Percentiles rank a stretch among this genome's conserved stretches.
These are phyloP conservation scores for Lutraria rhynchaena DNA, from an alignment of 1,140 invertebrate genomes.

Conservation along the genomic window DNA sequence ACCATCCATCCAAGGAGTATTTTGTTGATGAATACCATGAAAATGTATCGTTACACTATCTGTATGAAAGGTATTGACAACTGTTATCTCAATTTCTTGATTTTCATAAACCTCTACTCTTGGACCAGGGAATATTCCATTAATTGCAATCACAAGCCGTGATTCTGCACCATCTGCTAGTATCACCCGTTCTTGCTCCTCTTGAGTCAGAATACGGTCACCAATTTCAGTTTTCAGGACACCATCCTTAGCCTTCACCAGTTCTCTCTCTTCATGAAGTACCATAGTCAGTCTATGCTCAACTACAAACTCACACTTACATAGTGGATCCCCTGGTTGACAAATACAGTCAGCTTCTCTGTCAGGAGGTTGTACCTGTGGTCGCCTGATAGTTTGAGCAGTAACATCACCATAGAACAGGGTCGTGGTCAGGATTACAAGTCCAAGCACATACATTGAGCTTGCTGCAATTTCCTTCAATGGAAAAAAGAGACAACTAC, in stretches of 20 bases:
- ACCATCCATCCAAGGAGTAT: constrained; percentile 94
- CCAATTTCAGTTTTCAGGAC: neutral
- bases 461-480: no score
- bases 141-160: constrained; percentile 68
- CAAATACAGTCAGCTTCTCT: constrained; percentile 5
- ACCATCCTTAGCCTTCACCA: neutral
- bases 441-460: no score
- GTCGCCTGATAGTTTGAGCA: neutral
- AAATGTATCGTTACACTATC: constrained; percentile 93
- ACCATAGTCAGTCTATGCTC: constrained; percentile 21
- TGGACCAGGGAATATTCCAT: constrained; percentile 75
- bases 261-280: constrained; percentile 1
- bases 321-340: neutral
- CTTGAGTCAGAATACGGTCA: neutral
- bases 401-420: no score
- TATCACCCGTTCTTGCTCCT: constrained; percentile 60
- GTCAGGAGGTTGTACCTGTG: neutral
- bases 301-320: constrained; percentile 17
- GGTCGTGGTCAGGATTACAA: no score
- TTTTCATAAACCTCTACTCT: constrained; percentile 89
- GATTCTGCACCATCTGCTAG: constrained; percentile 69
- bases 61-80: constrained; percentile 91
- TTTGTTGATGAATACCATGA: constrained; percentile 91
- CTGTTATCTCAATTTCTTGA: constrained; percentile 92
- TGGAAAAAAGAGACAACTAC: no score